These are phyloP conservation scores for Dasypogon diadema DNA, from an alignment of 2,888 invertebrate genomes.

Conservation along the genomic window DNA sequence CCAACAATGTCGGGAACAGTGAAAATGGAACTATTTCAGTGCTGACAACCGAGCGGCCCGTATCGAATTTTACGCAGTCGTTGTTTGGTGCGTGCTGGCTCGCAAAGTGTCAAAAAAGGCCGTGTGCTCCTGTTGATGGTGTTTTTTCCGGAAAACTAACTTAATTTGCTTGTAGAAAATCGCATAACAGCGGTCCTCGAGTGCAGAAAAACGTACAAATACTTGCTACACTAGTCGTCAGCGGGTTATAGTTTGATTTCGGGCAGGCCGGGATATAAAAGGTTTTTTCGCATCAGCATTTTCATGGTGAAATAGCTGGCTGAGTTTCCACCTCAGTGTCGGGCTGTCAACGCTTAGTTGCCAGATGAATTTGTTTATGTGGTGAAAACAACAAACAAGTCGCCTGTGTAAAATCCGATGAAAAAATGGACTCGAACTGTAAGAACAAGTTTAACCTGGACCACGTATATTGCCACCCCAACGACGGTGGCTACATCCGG, in stretches of 20 bases:
- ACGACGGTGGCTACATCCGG: conserved; percentile 61
- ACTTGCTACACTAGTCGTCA: conserved; percentile 51
- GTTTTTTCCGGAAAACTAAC: conserved; percentile 43
- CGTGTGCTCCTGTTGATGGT: conserved; percentile 51
- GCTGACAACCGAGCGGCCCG: conserved; percentile 47
- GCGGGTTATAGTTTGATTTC: conserved; percentile 5
- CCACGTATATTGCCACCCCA: conserved; percentile 64
- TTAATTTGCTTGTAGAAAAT: neutral
- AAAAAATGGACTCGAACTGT: conserved; percentile 57
- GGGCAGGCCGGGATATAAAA: conserved; percentile 31
- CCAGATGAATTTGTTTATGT: conserved; percentile 52
- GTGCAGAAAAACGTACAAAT: conserved; percentile 49
- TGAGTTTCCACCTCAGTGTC: conserved; percentile 12
- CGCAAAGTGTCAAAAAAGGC: conserved; percentile 54
- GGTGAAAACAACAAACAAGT: conserved; percentile 16
- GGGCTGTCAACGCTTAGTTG: conserved; percentile 41
- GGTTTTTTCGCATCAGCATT: conserved; percentile 52
- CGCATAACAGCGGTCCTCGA: conserved; percentile 44
- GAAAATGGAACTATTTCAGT: neutral
- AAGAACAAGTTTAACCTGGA: conserved; percentile 61
- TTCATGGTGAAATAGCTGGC: conserved; percentile 44
- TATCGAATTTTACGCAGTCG: neutral
- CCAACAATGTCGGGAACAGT: no score
- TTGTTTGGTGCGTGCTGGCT: conserved; percentile 34
- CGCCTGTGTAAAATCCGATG: no score